Percentiles rank a stretch among this genome's conserved stretches.
Conservation (phyloP, 1,140 invertebrate species). For the Calliopsis andreniformis region DNA sequence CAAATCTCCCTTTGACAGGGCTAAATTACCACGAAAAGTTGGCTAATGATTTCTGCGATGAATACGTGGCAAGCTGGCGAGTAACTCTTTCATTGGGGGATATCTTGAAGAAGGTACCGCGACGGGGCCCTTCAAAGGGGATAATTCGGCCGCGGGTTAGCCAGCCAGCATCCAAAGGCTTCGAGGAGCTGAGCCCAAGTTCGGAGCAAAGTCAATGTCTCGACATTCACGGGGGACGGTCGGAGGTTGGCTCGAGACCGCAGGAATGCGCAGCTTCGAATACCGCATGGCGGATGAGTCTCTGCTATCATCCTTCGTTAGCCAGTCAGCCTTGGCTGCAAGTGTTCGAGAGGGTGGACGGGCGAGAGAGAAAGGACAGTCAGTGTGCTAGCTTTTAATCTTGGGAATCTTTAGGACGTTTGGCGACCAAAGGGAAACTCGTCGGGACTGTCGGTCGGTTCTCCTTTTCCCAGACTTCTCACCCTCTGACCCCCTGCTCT, state of each 20-base stretch:
- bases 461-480: slow-evolving; percentile 30
- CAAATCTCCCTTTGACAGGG: background rate
- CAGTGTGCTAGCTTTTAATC: slow-evolving; percentile 64
- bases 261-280: slow-evolving; percentile 59
- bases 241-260: slow-evolving; percentile 28
- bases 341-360: slow-evolving; percentile 25
- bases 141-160: slow-evolving; percentile 57
- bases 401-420: slow-evolving; percentile 62
- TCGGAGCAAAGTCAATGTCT: slow-evolving; percentile 63
- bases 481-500: slow-evolving; percentile 40
- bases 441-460: slow-evolving; percentile 16
- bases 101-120: slow-evolving; percentile 9
- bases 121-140: slow-evolving; percentile 50
- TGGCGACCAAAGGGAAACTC: slow-evolving; percentile 61
- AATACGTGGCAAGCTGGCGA: background rate
- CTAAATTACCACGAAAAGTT: slow-evolving; percentile 39
- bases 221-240: slow-evolving; percentile 45
- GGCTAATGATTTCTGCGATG: slow-evolving; percentile 45
- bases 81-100: slow-evolving; percentile 44
- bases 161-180: slow-evolving; percentile 41
- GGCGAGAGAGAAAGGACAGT: slow-evolving; percentile 22
- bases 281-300: slow-evolving; percentile 57
- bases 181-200: slow-evolving; percentile 43
- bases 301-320: slow-evolving; percentile 64
- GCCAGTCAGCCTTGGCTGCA: slow-evolving; percentile 47